phyloP scores from a whole-genome alignment of 2,113 vertebrate genomes.

The Pyxicephalus adspersus region DNA sequence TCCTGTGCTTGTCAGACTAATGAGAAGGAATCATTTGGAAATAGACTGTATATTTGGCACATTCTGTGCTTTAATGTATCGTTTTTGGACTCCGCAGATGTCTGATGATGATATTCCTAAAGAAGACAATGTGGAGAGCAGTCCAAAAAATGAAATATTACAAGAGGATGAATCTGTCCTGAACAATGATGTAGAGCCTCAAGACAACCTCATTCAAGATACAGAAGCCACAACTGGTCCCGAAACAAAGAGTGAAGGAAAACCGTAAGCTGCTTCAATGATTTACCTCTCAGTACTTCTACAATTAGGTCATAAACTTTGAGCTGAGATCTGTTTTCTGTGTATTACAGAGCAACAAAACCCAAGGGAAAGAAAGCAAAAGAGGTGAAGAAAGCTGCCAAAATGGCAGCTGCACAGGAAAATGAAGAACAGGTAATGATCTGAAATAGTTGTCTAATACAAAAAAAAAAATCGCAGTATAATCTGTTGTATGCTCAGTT shows the following conservation, averaged over 20 bases:
- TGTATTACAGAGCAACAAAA: constrained; percentile 73
- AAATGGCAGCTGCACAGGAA: constrained; percentile 64
- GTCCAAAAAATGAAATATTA: not conserved
- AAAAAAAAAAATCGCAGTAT: no score
- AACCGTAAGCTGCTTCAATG: constrained; percentile 63
- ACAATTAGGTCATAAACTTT: not conserved
- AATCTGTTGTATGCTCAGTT: no score
- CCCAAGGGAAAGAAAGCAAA: constrained; percentile 87
- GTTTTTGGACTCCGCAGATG: constrained; percentile 61
- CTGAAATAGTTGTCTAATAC: no score
- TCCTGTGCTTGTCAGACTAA: no score
- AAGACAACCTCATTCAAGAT: constrained; percentile 53
- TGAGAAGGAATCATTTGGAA: no score
- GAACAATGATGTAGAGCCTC: constrained; percentile 51
- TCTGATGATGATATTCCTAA: constrained; percentile 59
- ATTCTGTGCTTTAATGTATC: not conserved
- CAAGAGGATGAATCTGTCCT: constrained; percentile 36
- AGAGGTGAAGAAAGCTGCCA: constrained; percentile 77
- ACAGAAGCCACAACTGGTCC: constrained; percentile 20
- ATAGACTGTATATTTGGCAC: not conserved
- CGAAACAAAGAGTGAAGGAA: constrained; percentile 60
- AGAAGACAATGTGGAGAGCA: not conserved
- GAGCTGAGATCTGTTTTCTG: not conserved
- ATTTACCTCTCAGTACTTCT: not conserved
- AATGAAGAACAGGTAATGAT: constrained; percentile 62